Conservation (phyloP, 2,113 vertebrate species). For the Thamnaconus septentrionalis region DNA sequence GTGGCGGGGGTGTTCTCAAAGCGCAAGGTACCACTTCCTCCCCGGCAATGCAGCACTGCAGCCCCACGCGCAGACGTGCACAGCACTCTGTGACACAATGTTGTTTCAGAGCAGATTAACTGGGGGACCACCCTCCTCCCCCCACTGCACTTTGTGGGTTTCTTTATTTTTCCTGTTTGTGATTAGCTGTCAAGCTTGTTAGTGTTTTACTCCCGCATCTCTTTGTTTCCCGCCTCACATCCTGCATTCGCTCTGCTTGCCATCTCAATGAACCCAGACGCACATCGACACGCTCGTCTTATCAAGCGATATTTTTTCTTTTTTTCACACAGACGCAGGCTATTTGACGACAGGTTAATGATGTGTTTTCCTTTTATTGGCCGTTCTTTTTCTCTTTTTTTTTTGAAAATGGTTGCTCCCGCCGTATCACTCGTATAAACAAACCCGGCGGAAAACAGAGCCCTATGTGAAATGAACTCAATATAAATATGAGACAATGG, state of each 20-base stretch:
- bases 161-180: conserved; percentile 18
- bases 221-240: conserved; percentile 39
- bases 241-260: conserved; percentile 5
- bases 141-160: no score
- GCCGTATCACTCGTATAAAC: conserved; percentile 2
- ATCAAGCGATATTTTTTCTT: conserved; percentile 1
- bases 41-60: conserved; percentile 25
- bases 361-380: conserved; percentile 18
- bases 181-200: conserved; percentile 28
- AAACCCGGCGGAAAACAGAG: background rate
- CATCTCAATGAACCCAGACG: background rate
- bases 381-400: background rate
- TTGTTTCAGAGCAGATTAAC: no score
- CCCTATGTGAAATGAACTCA: background rate
- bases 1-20: conserved; percentile 15
- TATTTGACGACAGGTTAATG: conserved; percentile 33
- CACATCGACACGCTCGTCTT: no score
- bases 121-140: no score
- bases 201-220: conserved; percentile 3
- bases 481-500: conserved; percentile 19
- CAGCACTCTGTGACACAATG: no score
- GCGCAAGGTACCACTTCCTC: conserved; percentile 26
- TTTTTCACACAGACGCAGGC: conserved; percentile 8
- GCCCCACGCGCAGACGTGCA: background rate
- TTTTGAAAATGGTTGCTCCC: background rate